Evolutionary conservation across 2,888 invertebrate species (phyloP).

Genomic region (Geophilus truncorum): DNA sequence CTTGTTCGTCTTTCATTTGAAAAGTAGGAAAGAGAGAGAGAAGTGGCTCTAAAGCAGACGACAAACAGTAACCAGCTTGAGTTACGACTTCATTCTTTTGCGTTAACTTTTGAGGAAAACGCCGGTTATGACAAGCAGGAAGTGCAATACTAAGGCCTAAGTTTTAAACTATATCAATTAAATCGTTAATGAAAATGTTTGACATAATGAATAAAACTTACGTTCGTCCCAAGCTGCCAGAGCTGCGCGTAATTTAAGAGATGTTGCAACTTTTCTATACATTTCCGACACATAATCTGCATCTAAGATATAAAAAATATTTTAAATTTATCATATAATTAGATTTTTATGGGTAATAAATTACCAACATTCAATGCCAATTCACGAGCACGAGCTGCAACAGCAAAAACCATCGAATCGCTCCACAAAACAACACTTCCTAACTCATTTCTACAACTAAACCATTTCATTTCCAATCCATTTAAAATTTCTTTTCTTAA

Average conservation of each 20-base stretch:
- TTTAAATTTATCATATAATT: background rate
- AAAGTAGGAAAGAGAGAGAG: background rate
- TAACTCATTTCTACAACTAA: background rate
- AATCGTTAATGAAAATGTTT: background rate
- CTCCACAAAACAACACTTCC: background rate
- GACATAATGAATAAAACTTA: background rate
- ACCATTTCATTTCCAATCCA: background rate
- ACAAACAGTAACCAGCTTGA: background rate
- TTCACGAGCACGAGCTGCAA: background rate
- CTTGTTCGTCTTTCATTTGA: background rate
- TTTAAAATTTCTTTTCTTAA: slow-evolving; percentile 1
- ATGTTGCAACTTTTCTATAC: background rate
- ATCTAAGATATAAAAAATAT: background rate
- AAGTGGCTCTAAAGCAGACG: slow-evolving; percentile 21
- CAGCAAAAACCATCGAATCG: background rate
- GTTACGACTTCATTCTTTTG: background rate
- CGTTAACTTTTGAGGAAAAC: background rate
- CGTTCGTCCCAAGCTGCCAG: background rate
- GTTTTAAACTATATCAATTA: background rate
- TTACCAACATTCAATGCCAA: background rate
- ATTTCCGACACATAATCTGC: background rate
- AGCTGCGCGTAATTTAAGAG: background rate
- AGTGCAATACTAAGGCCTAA: background rate
- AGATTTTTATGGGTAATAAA: background rate
- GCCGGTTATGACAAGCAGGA: background rate